Conservation (phyloP, 2,888 invertebrate species). For the Lobophora halterata region DNA sequence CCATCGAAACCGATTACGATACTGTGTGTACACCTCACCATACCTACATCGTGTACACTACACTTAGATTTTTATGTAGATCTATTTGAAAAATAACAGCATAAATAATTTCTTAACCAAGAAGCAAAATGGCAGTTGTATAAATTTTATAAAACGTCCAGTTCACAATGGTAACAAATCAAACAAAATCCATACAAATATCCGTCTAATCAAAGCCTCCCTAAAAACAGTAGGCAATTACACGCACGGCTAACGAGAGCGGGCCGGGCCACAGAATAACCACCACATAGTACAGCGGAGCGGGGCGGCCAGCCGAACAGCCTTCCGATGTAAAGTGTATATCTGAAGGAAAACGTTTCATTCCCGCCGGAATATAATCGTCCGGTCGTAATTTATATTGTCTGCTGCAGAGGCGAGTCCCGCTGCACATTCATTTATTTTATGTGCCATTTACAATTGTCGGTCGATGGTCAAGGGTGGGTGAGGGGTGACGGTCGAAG, state of each 20-base stretch:
- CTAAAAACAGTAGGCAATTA: constrained; percentile 63
- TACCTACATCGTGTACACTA: too few relatives aligned
- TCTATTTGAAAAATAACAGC: too few relatives aligned
- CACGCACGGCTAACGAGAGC: constrained; percentile 64
- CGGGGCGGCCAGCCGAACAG: constrained; percentile 47
- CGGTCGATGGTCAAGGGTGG: constrained; percentile 82
- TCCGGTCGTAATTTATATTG: constrained; percentile 82
- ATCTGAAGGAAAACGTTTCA: constrained; percentile 78
- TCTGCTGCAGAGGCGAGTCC: constrained; percentile 81
- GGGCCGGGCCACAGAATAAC: constrained; percentile 24
- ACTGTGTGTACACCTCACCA: too few relatives aligned
- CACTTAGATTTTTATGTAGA: too few relatives aligned
- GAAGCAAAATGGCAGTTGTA: too few relatives aligned
- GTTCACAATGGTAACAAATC: constrained; percentile 10
- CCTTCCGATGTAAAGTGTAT: constrained; percentile 52
- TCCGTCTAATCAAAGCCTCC: constrained; percentile 54
- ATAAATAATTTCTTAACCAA: too few relatives aligned
- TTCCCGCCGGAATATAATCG: constrained; percentile 81
- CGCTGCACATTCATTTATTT: constrained; percentile 82
- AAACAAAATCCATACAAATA: constrained; percentile 26
- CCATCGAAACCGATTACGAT: too few relatives aligned
- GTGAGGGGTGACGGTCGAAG: constrained; percentile 48
- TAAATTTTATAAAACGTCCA: too few relatives aligned
- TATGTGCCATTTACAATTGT: constrained; percentile 83
- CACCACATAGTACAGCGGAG: too few relatives aligned